Base-by-base conservation (phyloP, 2,888 invertebrate genomes). In the Sinopyrophorus schimmeli region DNA sequence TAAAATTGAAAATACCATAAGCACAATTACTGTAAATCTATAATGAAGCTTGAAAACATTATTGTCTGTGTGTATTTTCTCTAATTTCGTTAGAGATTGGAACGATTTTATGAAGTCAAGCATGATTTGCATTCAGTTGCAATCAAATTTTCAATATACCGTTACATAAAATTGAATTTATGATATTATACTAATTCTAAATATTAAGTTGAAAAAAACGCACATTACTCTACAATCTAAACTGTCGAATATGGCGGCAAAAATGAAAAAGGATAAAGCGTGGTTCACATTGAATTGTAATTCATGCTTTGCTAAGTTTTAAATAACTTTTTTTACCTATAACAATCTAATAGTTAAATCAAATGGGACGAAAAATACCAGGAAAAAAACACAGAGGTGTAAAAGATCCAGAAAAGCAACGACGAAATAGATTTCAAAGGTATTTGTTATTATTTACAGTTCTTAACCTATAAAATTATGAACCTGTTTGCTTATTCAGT, bases 291-390 rank as follows among this genome's bases (percentile, higher is more conserved):
- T n/a, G n/a, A n/a, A n/a, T n/a, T n/a, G n/a, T n/a, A n/a, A n/a
- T n/a, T n/a, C n/a, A n/a, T n/a, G n/a, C n/a, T n/a, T n/a, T n/a
- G n/a, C n/a, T n/a, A n/a, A n/a, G n/a, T n/a, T n/a, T n/a, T n/a
- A n/a, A n/a, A n/a, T n/a, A n/a, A n/a, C n/a, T n/a, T n/a, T n/a
- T 6, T 26, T 26, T 26, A 5, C 9, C 6, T 26, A 26, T 5
- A 4, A 4, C 26, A 6, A 6, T n/a, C 11, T 11, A 10, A 3
- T 16, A 24, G 7, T 11, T n/a, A n/a, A n/a, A n/a, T n/a, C n/a
- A 69, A 70, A 86, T 86, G 84, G 83, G 83, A 31, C 75, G 89
- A 32, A 90, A 89, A 80, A 90, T 90, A 66, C 89, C 89, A 15
- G 86, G 85, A 15, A 83, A 86, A 59, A 90, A 89, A 70, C 90